Conservation (phyloP, 2,888 invertebrate species). For the Drosophila birchii region DNA sequence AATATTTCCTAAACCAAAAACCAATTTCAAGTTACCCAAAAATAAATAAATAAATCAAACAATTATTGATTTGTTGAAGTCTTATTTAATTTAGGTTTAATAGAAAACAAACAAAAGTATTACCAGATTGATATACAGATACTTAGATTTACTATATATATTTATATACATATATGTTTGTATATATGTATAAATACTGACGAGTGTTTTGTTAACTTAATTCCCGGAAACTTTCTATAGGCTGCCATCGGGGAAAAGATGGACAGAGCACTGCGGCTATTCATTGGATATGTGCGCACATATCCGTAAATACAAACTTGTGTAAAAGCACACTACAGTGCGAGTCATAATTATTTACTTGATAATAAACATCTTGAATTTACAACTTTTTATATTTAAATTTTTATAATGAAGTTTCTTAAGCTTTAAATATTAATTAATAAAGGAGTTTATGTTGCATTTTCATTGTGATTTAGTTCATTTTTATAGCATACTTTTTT, state of each 20-base stretch:
- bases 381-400: neutral
- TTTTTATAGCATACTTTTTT: neutral
- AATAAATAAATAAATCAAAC: neutral
- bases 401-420: neutral
- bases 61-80: too few species aligned
- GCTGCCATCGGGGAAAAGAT: constrained; percentile 27
- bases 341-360: neutral
- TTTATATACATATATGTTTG: constrained; percentile 8
- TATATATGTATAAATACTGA: constrained; percentile 10
- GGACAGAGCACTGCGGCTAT: constrained; percentile 29
- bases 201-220: constrained; percentile 37
- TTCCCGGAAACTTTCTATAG: constrained; percentile 39
- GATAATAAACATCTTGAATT: neutral
- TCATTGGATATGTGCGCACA: constrained; percentile 31
- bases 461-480: neutral
- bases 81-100: neutral
- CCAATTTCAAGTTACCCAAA: neutral
- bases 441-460: neutral
- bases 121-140: neutral
- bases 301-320: constrained; percentile 25
- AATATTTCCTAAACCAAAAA: neutral
- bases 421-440: too few species aligned
- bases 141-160: neutral
- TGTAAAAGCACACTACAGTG: constrained; percentile 22
- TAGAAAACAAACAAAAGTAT: neutral